These are phyloP conservation scores for Tinea pellionella DNA, from an alignment of 2,888 invertebrate species.

Conservation along the genomic window DNA sequence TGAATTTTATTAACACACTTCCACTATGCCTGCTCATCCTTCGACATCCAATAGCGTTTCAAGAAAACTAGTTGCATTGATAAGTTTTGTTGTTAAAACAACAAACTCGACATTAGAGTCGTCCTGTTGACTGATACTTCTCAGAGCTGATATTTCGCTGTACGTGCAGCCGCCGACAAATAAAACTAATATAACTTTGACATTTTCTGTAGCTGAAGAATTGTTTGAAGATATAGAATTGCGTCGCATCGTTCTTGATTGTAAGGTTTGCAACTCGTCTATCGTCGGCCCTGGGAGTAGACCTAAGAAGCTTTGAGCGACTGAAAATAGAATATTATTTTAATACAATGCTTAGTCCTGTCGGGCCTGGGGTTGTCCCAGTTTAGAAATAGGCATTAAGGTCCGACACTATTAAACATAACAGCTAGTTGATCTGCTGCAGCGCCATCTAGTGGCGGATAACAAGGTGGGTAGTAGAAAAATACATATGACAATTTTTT, in stretches of 20 bases:
- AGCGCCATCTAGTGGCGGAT: too few relatives aligned
- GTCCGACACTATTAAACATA: too few relatives aligned
- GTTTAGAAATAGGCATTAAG: too few relatives aligned
- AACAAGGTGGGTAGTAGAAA: too few relatives aligned
- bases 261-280: slow-evolving; percentile 73
- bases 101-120: slow-evolving; percentile 90
- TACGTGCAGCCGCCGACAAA: slow-evolving; percentile 98
- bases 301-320: slow-evolving; percentile 85
- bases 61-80: slow-evolving; percentile 89
- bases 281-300: slow-evolving; percentile 84
- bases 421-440: too few relatives aligned
- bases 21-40: too few relatives aligned
- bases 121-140: slow-evolving; percentile 80
- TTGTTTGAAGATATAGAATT: slow-evolving; percentile 71
- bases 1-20: too few relatives aligned
- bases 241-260: slow-evolving; percentile 67
- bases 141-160: slow-evolving; percentile 87
- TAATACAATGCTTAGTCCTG: too few relatives aligned
- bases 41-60: slow-evolving; percentile 75
- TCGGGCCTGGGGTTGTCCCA: too few relatives aligned
- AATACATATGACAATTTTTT: too few relatives aligned
- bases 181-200: slow-evolving; percentile 87
- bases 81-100: slow-evolving; percentile 90
- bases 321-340: slow-evolving; percentile 31
- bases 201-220: slow-evolving; percentile 66